Base-by-base conservation (phyloP, 1,140 invertebrate species). In the Cecropterus lyciades region DNA sequence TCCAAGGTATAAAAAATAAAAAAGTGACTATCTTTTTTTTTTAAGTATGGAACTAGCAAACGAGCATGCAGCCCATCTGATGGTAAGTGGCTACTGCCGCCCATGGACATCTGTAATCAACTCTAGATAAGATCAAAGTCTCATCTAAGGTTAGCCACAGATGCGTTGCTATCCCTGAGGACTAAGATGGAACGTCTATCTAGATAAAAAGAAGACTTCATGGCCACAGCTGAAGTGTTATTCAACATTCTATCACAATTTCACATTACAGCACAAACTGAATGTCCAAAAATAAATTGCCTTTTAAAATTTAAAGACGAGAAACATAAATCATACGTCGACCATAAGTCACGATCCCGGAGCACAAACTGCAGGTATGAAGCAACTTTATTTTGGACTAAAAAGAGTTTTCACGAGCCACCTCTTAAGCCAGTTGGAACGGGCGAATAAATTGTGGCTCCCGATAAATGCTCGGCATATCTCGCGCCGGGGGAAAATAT, bases 391-490 rank as follows among this genome's bases (percentile, higher is more conserved):
- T 63, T 63, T 63, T 52, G 33, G 48, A 52, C 45, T 40, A 63
- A 62, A 62, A 20, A 63, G 59, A 63, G 59, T 63, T 63, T 52
- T 27, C 59, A 63, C 48, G 48, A 16, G 37, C 33, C 62, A 60
- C 67, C 33, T 40, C 62, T 42, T 65, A 69, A 69, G 62, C 53
- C 46, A 56, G 60, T 51, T 14, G 67, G 55, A 49, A 51, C 62
- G 24, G 55, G 33, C 15, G 69, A 75, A 77, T 77, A 77, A 77
- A 77, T 77, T 75, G 68, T 68, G 70, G 72, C 52, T 55, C 52
- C 72, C 75, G 72, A 77, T 77, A 77, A 77, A 75, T 67, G 75
- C 63, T 63, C 37, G 59, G 40, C 71, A 73, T 73, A 73, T 73
- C 64, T 71, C 56, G 51, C 71, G 16, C 46, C 17, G 15, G 64